Evolutionary conservation across 2,797 vertebrate genomes (phyloP).

Genomic region (Falco cherrug): DNA sequence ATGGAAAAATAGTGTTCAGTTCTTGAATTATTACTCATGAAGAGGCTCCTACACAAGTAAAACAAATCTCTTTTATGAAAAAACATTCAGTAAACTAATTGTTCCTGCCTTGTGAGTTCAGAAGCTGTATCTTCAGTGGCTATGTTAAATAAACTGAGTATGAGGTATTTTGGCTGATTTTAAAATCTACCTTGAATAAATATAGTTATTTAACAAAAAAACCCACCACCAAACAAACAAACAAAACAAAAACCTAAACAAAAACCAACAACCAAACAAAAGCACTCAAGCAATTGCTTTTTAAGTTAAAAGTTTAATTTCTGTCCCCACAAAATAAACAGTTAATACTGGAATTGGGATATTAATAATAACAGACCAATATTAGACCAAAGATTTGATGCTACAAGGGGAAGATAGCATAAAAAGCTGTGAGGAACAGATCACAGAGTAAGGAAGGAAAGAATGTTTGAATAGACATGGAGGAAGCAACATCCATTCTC

Average conservation of each 20-base stretch:
- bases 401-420: background rate
- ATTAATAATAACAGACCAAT: background rate
- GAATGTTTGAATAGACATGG: background rate
- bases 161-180: background rate
- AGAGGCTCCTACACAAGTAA: background rate
- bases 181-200: background rate
- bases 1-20: background rate
- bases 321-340: background rate
- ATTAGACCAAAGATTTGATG: background rate
- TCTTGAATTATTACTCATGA: background rate
- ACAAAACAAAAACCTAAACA: background rate
- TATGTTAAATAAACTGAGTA: background rate
- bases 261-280: background rate
- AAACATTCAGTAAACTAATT: background rate
- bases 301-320: background rate
- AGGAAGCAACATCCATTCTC: background rate
- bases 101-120: background rate
- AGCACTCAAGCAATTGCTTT: background rate
- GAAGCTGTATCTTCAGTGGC: background rate
- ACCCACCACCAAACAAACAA: background rate
- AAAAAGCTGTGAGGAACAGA: background rate
- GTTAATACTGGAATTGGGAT: background rate
- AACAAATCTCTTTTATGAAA: background rate
- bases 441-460: background rate
- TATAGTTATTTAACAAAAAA: background rate